Evolutionary conservation across 2,888 invertebrate genomes (phyloP).

Genomic region (Gastrophysa polygoni): DNA sequence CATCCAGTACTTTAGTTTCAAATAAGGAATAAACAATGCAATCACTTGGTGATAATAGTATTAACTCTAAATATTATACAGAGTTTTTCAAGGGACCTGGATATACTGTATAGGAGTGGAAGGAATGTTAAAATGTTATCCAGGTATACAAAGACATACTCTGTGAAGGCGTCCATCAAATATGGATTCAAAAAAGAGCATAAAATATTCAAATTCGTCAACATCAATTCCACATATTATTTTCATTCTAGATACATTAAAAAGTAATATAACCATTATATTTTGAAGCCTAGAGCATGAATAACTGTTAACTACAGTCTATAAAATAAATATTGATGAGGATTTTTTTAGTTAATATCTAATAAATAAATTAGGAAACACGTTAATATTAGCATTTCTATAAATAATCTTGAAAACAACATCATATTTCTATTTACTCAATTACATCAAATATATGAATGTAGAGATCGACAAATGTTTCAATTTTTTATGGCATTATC

Average conservation of each 20-base stretch:
- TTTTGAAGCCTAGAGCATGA: not conserved
- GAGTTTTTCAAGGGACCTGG: not conserved
- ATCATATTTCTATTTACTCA: no score
- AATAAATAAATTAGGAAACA: not conserved
- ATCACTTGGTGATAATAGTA: constrained; percentile 12
- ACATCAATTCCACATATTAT: constrained; percentile 16
- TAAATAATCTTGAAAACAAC: no score
- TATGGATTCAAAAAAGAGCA: not conserved
- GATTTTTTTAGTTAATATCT: not conserved
- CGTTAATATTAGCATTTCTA: no score
- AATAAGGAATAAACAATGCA: not conserved
- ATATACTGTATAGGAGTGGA: not conserved
- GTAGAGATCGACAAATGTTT: no score
- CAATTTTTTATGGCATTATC: no score
- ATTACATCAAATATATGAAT: no score
- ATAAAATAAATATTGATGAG: not conserved
- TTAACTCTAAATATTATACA: not conserved
- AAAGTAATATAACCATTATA: not conserved
- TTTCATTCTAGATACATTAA: not conserved
- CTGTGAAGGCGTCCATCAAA: not conserved
- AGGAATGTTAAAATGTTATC: not conserved
- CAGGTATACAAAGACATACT: not conserved
- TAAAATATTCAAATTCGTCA: constrained; percentile 9
- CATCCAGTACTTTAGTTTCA: no score
- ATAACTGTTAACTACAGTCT: not conserved